Conservation (phyloP, 1,140 invertebrate genomes). For the Harpegnathos saltator region DNA sequence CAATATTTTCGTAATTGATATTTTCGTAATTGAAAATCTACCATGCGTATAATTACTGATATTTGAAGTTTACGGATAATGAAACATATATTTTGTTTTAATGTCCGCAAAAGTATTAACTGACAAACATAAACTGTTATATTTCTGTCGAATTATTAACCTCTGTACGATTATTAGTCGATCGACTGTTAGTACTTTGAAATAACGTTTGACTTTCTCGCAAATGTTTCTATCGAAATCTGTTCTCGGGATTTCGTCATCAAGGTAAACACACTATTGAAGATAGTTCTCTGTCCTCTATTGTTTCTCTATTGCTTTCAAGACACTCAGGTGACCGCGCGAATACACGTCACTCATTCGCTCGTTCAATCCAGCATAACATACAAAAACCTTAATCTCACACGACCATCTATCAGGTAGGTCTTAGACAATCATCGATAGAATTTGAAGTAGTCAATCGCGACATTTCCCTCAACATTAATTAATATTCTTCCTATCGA, state of each 20-base stretch:
- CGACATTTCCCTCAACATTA: not conserved
- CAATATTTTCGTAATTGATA: not conserved
- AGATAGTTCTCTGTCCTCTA: too few relatives aligned
- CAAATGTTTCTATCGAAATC: not conserved
- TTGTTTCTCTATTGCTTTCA: not conserved
- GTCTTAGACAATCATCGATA: too few relatives aligned
- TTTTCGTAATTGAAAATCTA: not conserved
- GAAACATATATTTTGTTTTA: not conserved
- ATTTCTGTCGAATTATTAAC: too few relatives aligned
- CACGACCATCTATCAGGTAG: not conserved
- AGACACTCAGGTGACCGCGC: not conserved
- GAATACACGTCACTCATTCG: not conserved
- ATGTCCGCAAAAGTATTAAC: not conserved
- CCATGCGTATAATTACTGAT: not conserved
- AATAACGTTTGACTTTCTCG: not conserved
- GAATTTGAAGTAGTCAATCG: not conserved
- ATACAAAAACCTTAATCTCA: slow-evolving; percentile 13
- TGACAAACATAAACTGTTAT: not conserved
- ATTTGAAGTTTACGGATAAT: not conserved
- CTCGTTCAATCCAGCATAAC: not conserved
- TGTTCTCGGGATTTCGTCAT: not conserved
- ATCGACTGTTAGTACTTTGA: too few relatives aligned
- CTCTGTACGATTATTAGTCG: too few relatives aligned
- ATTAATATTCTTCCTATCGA: not conserved
- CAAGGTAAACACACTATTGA: not conserved